Evolutionary conservation across 2,113 vertebrate genomes (phyloP).

Genomic region (Laticauda laticaudata): DNA sequence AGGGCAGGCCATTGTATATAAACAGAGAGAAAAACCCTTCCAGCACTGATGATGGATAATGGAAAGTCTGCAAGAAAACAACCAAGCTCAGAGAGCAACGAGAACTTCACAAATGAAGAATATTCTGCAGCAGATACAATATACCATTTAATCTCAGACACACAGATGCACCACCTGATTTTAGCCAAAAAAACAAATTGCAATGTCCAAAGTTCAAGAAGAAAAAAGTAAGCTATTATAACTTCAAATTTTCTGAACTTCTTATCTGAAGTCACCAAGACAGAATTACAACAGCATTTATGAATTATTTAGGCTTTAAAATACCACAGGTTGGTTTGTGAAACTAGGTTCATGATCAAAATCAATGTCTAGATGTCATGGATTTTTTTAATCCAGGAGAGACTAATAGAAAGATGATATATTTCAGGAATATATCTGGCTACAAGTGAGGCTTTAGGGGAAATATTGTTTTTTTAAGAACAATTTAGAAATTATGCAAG

Average conservation of each 20-base stretch:
- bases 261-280: not conserved
- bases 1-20: not conserved
- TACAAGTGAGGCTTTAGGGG: not conserved
- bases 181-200: not conserved
- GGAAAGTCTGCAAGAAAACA: not conserved
- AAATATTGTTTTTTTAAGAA: not conserved
- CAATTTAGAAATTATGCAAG: not conserved
- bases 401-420: constrained; percentile 7
- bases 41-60: not conserved
- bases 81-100: not conserved
- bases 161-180: not conserved
- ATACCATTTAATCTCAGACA: not conserved
- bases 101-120: not conserved
- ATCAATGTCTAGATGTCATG: constrained; percentile 50
- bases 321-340: constrained; percentile 37
- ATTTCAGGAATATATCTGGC: constrained; percentile 14
- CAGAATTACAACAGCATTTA: constrained; percentile 51
- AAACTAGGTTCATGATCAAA: constrained; percentile 59
- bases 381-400: constrained; percentile 14
- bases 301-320: constrained; percentile 61
- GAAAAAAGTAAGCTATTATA: constrained; percentile 35
- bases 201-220: constrained; percentile 30
- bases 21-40: not conserved
- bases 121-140: not conserved
- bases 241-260: constrained; percentile 7